Percentiles rank a stretch among this genome's conserved stretches.
Evolutionary conservation across 2,888 invertebrate genomes (phyloP).

Genomic region (Synanthedon myopaeformis): DNA sequence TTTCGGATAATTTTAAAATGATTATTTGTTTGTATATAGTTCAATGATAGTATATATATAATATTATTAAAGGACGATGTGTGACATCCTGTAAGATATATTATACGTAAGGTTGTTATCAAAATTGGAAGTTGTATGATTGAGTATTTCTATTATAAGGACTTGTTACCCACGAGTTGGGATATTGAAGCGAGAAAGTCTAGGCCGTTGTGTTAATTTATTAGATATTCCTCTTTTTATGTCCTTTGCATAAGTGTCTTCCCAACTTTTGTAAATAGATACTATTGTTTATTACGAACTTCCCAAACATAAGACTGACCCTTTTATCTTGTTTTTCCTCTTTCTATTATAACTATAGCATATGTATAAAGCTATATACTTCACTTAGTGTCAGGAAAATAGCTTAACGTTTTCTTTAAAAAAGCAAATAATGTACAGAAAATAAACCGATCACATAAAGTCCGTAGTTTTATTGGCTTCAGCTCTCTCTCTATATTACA

Average conservation of each 20-base stretch:
- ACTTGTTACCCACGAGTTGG: slow-evolving; percentile 31
- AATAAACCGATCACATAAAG: slow-evolving; percentile 54
- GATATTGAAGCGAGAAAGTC: slow-evolving; percentile 8
- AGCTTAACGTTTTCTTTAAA: slow-evolving; percentile 57
- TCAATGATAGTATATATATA: no score
- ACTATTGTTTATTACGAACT: slow-evolving; percentile 63
- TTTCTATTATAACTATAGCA: slow-evolving; percentile 18
- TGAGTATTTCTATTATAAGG: slow-evolving; percentile 32
- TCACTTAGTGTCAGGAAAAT: slow-evolving; percentile 46
- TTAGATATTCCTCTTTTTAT: slow-evolving; percentile 42
- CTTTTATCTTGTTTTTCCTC: slow-evolving; percentile 65
- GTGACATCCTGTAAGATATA: slow-evolving; percentile 60
- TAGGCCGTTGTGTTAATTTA: slow-evolving; percentile 27
- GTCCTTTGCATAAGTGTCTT: slow-evolving; percentile 57
- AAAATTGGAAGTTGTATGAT: slow-evolving; percentile 41
- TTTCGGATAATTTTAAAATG: slow-evolving; percentile 43
- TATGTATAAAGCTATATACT: slow-evolving; percentile 49
- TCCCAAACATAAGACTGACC: slow-evolving; percentile 71
- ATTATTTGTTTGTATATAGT: slow-evolving; percentile 40
- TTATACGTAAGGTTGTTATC: slow-evolving; percentile 66
- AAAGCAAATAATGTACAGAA: slow-evolving; percentile 54
- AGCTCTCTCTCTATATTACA: background rate
- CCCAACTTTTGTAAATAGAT: slow-evolving; percentile 68
- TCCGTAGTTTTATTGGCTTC: slow-evolving; percentile 16
- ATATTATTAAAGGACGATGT: slow-evolving; percentile 49